Conservation (phyloP, 2,797 vertebrate species). For the Pangasius krempfi region DNA sequence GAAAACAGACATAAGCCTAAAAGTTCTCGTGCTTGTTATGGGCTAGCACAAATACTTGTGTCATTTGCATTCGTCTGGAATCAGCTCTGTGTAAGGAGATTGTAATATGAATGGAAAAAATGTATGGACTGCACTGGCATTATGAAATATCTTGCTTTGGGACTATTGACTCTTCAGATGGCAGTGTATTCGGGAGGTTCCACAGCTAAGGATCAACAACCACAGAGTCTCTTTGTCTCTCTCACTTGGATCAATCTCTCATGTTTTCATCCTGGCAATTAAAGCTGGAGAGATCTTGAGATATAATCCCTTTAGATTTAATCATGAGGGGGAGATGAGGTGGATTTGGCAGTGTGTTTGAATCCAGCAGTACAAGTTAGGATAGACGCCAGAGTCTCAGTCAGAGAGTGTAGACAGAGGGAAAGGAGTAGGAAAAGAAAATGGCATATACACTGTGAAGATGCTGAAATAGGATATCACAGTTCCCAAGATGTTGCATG, state of each 20-base stretch:
- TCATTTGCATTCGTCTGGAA: neutral
- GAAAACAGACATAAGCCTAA: neutral
- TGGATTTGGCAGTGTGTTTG: constrained; percentile 56
- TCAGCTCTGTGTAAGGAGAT: neutral
- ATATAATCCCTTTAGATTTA: constrained; percentile 67
- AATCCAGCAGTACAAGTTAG: constrained; percentile 54
- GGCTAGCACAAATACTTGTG: neutral
- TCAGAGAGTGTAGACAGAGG: constrained; percentile 13
- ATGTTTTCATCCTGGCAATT: constrained; percentile 62
- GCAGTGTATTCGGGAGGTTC: constrained; percentile 22
- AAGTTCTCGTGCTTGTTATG: neutral
- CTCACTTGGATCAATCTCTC: constrained; percentile 44
- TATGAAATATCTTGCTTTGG: neutral
- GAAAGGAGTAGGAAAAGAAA: constrained; percentile 12
- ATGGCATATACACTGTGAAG: constrained; percentile 16
- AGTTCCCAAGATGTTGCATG: neutral
- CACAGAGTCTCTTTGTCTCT: constrained; percentile 40
- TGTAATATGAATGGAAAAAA: neutral
- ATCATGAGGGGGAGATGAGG: constrained; percentile 60
- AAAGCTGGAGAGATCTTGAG: constrained; percentile 54
- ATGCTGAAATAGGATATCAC: constrained; percentile 18
- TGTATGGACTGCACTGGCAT: neutral
- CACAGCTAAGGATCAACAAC: constrained; percentile 37
- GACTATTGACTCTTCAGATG: neutral
- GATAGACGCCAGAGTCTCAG: constrained; percentile 7